These are phyloP conservation scores for zebrafish (Danio rerio) DNA, from an alignment of 2,113 vertebrate genomes.

Conservation along the genomic window DNA sequence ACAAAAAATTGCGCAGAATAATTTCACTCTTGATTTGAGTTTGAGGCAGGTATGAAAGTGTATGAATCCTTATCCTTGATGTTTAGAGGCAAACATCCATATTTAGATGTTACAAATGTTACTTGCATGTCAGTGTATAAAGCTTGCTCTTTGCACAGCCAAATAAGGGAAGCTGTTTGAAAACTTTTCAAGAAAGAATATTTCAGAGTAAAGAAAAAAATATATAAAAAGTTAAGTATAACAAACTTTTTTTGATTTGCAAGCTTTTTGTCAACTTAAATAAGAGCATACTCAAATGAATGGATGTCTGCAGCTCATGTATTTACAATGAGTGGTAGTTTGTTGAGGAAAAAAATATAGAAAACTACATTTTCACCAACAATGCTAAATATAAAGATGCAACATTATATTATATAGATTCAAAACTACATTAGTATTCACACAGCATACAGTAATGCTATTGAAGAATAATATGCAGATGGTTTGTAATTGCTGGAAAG, in stretches of 20 bases:
- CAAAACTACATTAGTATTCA: too few species aligned
- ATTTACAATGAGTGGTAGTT: too few species aligned
- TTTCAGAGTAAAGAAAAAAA: slow-evolving; percentile 25
- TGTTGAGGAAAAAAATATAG: too few species aligned
- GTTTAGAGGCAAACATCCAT: slow-evolving; percentile 31
- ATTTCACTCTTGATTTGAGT: slow-evolving; percentile 20
- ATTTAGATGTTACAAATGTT: slow-evolving; percentile 34
- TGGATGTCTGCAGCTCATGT: too few species aligned
- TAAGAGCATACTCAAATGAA: too few species aligned
- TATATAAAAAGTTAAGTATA: neutral
- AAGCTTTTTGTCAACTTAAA: neutral
- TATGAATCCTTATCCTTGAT: slow-evolving; percentile 15
- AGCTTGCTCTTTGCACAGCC: slow-evolving; percentile 10
- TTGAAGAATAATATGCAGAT: too few species aligned
- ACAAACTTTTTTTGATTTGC: slow-evolving; percentile 22
- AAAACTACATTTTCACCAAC: too few species aligned
- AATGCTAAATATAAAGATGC: too few species aligned
- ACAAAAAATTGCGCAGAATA: neutral
- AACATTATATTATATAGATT: too few species aligned
- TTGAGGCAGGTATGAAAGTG: slow-evolving; percentile 9
- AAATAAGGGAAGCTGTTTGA: slow-evolving; percentile 23
- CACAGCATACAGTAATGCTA: too few species aligned
- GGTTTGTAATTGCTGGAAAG: too few species aligned
- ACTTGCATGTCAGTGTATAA: slow-evolving; percentile 43
- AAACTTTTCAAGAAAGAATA: slow-evolving; percentile 39